Conservation (phyloP, 2,888 invertebrate genomes). For the Eupeodes latifasciatus region DNA sequence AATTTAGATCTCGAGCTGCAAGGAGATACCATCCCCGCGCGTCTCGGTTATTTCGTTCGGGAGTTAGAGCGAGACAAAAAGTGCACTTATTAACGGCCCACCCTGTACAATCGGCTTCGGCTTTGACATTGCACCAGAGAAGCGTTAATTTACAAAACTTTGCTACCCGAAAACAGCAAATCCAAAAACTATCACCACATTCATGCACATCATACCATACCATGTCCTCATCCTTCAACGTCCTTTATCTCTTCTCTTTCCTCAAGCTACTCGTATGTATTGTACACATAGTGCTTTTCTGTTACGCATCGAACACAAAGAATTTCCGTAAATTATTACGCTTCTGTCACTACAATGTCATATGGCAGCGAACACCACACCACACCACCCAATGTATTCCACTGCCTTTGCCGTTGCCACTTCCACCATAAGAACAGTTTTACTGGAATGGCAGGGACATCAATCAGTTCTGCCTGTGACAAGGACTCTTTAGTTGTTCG, state of each 20-base stretch:
- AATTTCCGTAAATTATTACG: conserved; percentile 74
- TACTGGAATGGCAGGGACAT: conserved; percentile 66
- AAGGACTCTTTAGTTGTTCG: conserved; percentile 73
- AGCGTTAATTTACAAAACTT: conserved; percentile 34
- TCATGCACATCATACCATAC: conserved; percentile 8
- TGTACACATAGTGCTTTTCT: neutral
- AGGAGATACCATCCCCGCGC: no score
- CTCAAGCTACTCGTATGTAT: neutral
- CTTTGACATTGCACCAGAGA: neutral
- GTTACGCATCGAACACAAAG: conserved; percentile 68
- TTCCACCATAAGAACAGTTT: conserved; percentile 35
- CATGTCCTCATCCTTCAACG: neutral
- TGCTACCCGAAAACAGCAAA: conserved; percentile 6
- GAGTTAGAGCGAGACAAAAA: no score
- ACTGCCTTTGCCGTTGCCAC: neutral
- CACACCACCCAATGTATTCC: conserved; percentile 24
- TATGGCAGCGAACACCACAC: neutral
- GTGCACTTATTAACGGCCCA: no score
- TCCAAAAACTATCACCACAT: conserved; percentile 24
- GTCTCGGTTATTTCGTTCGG: no score
- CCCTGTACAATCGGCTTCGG: no score
- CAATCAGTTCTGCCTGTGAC: conserved; percentile 73
- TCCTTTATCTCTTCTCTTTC: neutral
- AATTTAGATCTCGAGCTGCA: no score
- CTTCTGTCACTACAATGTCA: conserved; percentile 43